Evolutionary conservation across 1,140 invertebrate species (phyloP).

Genomic region (Drosophila rufa): DNA sequence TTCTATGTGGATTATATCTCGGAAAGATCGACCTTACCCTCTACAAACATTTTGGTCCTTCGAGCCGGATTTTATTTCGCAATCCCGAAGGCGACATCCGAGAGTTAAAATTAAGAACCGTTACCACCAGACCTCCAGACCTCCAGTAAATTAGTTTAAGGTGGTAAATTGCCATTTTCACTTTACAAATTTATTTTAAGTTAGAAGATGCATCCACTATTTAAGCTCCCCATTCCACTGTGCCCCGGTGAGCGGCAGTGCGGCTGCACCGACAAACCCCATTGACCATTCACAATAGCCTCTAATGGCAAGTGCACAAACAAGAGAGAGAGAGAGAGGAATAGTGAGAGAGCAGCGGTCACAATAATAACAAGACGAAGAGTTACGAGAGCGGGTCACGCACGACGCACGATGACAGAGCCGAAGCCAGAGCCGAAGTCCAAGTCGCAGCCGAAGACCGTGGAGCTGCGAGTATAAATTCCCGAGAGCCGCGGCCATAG

Average conservation of each 20-base stretch:
- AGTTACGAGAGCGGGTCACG: slow-evolving; percentile 69
- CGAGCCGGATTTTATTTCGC: no score
- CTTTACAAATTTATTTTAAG: no score
- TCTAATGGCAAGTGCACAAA: slow-evolving; percentile 14
- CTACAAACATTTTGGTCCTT: no score
- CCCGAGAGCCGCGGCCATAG: slow-evolving; percentile 49
- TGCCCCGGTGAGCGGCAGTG: slow-evolving; percentile 6
- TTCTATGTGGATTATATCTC: no score
- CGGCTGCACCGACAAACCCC: slow-evolving; percentile 18
- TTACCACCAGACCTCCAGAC: no score
- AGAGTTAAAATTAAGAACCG: no score
- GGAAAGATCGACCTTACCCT: no score
- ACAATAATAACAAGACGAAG: slow-evolving; percentile 74
- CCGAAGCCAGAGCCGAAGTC: slow-evolving; percentile 42
- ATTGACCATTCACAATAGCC: slow-evolving; percentile 37
- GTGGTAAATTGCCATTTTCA: no score
- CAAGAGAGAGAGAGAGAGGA: slow-evolving; percentile 6
- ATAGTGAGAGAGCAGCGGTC: slow-evolving; percentile 6
- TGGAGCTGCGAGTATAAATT: slow-evolving; percentile 63
- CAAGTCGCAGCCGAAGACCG: slow-evolving; percentile 22
- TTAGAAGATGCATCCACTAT: background rate
- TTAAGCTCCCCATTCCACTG: background rate
- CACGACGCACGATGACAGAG: slow-evolving; percentile 10
- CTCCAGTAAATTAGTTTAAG: no score
- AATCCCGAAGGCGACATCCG: no score